A percentile compares a stretch with the other conserved stretches of the same genome.
Evolutionary conservation across 2,113 vertebrate genomes (phyloP).

Genomic region (Ceratotherium simum): DNA sequence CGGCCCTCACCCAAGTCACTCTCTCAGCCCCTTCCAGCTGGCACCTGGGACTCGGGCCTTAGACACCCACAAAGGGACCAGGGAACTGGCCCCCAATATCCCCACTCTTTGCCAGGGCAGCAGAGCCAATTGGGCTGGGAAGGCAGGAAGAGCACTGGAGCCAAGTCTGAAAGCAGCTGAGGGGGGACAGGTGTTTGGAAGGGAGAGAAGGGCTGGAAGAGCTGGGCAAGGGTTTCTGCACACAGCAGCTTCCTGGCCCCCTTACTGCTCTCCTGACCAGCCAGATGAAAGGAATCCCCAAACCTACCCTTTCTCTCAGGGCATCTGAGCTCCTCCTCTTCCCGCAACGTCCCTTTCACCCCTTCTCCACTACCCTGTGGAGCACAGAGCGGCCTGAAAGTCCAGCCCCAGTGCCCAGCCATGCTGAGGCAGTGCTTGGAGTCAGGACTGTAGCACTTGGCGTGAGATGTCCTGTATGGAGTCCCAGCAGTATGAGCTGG

Average conservation of each 20-base stretch:
- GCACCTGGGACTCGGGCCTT: constrained; percentile 3
- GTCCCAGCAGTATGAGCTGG: neutral
- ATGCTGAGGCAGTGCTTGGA: neutral
- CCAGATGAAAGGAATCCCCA: neutral
- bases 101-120: neutral
- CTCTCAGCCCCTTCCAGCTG: constrained; percentile 74
- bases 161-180: constrained; percentile 47
- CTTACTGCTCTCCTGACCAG: neutral
- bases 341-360: neutral
- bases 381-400: neutral
- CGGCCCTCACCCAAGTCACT: constrained; percentile 51
- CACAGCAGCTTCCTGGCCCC: neutral
- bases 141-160: neutral
- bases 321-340: neutral
- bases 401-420: neutral
- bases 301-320: neutral
- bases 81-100: neutral
- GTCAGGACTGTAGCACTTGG: neutral
- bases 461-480: neutral
- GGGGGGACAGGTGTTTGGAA: constrained; percentile 63
- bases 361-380: neutral
- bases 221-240: neutral
- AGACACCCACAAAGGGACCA: neutral
- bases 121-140: neutral
- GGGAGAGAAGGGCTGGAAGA: neutral